phyloP scores from a whole-genome alignment of 2,888 invertebrate species.

The Clusia tigrina region DNA sequence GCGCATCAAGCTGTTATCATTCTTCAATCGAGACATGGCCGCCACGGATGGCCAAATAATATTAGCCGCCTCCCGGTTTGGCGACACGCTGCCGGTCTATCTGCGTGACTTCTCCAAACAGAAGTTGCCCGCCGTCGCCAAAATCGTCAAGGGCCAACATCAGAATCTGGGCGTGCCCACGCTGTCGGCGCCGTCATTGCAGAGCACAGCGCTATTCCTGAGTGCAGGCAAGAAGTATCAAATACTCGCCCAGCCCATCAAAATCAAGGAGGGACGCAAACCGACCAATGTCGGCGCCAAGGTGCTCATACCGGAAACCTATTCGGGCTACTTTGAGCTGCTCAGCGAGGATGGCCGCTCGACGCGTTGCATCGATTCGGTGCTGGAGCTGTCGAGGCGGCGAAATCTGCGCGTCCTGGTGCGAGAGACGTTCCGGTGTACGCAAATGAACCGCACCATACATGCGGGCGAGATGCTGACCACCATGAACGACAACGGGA shows the following conservation, averaged over 20 bases:
- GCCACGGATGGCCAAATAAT: constrained; percentile 91
- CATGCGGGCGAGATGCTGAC: constrained; percentile 86
- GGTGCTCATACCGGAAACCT: constrained; percentile 88
- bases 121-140: constrained; percentile 83
- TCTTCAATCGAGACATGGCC: constrained; percentile 73
- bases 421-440: constrained; percentile 64
- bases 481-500: constrained; percentile 76
- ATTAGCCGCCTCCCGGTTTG: constrained; percentile 78
- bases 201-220: constrained; percentile 85
- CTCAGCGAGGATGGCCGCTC: constrained; percentile 93
- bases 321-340: constrained; percentile 92
- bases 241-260: constrained; percentile 87
- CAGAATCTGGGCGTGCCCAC: constrained; percentile 89
- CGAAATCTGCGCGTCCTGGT: constrained; percentile 66
- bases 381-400: constrained; percentile 80
- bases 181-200: constrained; percentile 83
- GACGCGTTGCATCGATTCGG: constrained; percentile 88
- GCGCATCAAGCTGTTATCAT: constrained; percentile 63
- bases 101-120: constrained; percentile 72
- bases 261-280: constrained; percentile 86
- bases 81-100: constrained; percentile 64
- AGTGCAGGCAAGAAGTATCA: constrained; percentile 86
- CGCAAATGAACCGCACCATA: constrained; percentile 69
- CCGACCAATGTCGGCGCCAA: constrained; percentile 80
- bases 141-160: constrained; percentile 94